Base-by-base conservation (phyloP, 2,797 vertebrate genomes). In the Hylomyscus alleni region DNA sequence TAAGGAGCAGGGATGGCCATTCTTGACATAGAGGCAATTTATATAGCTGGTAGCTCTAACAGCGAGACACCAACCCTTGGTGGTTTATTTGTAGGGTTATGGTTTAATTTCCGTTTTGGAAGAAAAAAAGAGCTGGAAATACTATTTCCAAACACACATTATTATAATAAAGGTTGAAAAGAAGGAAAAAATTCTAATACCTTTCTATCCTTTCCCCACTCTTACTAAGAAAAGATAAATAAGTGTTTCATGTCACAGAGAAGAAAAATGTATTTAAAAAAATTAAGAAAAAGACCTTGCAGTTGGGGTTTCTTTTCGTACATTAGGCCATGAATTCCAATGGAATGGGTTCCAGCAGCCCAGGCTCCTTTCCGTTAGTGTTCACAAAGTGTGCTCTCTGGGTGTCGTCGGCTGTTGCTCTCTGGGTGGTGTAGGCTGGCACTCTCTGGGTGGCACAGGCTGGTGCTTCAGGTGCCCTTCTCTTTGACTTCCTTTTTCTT, bases 291-390 rank as follows among this genome's bases (percentile, higher is more conserved):
- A 54, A 44, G 54, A 76, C 52, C 93, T 52, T 34, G 65, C 60
- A 97, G 50, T 98, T 87, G 89, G 91, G 78, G 95, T 95, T 96
- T 97, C 82, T 72, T 62, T 72, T 98, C 97, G 40, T 97, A 81
- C 77, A 10, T 8, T 37, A 37, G 3, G 34, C 7, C 8, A 8
- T 72, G 69, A 20, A 37, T 22, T 37, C 69, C 97, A 99, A 99
- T 72, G 99, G 99, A 98, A 99, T 99, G 97, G 99, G 99, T 98
- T 99, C 99, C 98, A 99, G 98, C 97, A 99, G 99, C 98, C 99
- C 99, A 29, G 99, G 99, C 96, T 98, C 98, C 82, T 99, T 99
- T 92, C 99, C 99, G 97, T 99, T 99, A 96, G 99, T 99, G 98
- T 99, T 99, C 98, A 99, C 99, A 31, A 99, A 99, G 98, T 99